Conservation (phyloP, 1,140 invertebrate species). For the Vanessa tameamea region DNA sequence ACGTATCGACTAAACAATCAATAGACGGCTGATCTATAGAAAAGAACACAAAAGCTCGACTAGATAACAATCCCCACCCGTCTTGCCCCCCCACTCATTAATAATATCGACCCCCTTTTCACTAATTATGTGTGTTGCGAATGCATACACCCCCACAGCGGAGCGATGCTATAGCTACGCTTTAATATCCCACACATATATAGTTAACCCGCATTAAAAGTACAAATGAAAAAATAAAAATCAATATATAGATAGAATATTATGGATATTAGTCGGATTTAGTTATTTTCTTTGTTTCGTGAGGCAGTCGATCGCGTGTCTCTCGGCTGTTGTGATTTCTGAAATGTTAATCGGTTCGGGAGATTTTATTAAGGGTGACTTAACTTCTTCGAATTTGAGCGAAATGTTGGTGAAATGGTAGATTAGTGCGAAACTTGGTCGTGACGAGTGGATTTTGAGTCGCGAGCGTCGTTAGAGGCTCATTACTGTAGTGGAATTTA, state of each 20-base stretch:
- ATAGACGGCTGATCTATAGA: slow-evolving; percentile 70
- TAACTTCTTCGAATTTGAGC: slow-evolving; percentile 43
- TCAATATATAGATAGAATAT: slow-evolving; percentile 59
- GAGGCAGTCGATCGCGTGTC: slow-evolving; percentile 62
- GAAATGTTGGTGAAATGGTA: slow-evolving; percentile 37
- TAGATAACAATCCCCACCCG: slow-evolving; percentile 71
- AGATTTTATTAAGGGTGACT: slow-evolving; percentile 68
- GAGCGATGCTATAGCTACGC: not conserved
- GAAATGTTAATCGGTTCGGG: slow-evolving; percentile 71
- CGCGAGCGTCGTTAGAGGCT: slow-evolving; percentile 28
- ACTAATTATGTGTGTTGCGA: slow-evolving; percentile 79
- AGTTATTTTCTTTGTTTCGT: slow-evolving; percentile 63
- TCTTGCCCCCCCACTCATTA: slow-evolving; percentile 65
- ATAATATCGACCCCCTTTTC: slow-evolving; percentile 72
- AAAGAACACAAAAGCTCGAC: slow-evolving; percentile 77
- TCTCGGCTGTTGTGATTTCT: slow-evolving; percentile 62
- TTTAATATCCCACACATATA: slow-evolving; percentile 42
- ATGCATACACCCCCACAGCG: slow-evolving; percentile 58
- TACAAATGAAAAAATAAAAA: slow-evolving; percentile 54
- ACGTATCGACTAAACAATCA: slow-evolving; percentile 76
- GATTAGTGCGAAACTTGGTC: slow-evolving; percentile 44
- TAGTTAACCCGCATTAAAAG: slow-evolving; percentile 60
- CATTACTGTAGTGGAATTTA: slow-evolving; percentile 30
- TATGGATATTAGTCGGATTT: slow-evolving; percentile 52
- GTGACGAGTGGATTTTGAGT: slow-evolving; percentile 38